Evolutionary conservation across 2,797 vertebrate genomes (phyloP).

Genomic region (Myotis findleyi): DNA sequence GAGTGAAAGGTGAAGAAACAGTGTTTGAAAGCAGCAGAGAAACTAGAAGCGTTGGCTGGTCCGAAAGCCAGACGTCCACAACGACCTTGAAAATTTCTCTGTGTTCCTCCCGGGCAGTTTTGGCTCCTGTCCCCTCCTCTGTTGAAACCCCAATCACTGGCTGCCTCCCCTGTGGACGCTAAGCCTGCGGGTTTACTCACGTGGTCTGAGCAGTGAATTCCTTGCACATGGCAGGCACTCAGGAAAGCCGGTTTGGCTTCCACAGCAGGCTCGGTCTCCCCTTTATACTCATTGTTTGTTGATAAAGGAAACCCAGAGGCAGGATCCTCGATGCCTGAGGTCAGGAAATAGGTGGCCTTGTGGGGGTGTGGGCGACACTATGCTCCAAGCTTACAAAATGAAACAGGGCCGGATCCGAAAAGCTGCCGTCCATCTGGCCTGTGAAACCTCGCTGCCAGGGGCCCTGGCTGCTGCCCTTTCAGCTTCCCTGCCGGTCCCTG

Average conservation of each 20-base stretch:
- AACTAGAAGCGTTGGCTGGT: background rate
- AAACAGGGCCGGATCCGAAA: background rate
- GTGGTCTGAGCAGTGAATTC: background rate
- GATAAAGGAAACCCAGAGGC: background rate
- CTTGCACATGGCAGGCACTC: background rate
- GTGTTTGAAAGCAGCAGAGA: background rate
- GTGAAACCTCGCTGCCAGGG: background rate
- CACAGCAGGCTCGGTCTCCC: background rate
- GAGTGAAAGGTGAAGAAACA: background rate
- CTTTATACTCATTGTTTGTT: background rate
- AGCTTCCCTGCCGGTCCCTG: background rate
- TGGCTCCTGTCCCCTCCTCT: background rate
- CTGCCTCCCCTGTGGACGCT: background rate
- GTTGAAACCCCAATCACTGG: accelerated
- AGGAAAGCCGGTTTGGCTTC: background rate
- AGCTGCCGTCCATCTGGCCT: background rate
- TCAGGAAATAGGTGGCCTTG: background rate
- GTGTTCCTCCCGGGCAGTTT: too few relatives aligned
- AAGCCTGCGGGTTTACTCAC: too few relatives aligned
- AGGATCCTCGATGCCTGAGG: background rate
- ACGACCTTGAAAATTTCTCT: accelerated
- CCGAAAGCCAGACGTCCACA: background rate
- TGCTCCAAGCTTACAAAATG: too few relatives aligned
- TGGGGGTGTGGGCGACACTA: background rate
- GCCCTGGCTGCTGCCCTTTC: background rate